Base-by-base conservation (phyloP, 2,888 invertebrate species). In the Lepidochitona cinerea region DNA sequence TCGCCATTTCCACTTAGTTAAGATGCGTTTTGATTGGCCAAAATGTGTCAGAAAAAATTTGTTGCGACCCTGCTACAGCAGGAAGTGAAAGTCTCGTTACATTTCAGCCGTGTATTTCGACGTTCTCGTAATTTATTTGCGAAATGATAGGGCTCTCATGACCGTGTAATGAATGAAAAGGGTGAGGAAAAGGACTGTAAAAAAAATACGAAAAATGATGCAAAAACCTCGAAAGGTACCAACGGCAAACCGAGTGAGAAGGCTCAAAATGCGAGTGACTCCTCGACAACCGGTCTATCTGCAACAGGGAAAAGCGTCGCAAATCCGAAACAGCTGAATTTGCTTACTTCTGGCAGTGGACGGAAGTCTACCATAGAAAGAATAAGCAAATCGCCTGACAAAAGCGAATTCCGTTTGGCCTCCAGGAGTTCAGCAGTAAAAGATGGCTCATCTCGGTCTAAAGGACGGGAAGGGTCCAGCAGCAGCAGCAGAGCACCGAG, bases 121-220 rank as follows among this genome's bases (percentile, higher is more conserved):
- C 32, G 59, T 29, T 59, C 59, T 59, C 59, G 32, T 29, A 59
- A 59, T 59, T 49, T 59, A 59, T 59, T 59, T 32, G 59, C 23
- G 59, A 59, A 7, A 59, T 59, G 59, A 59, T 14, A 59, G 59
- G 32, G 32, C 32, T 59, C 26, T 59, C 59, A 59, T 59, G 59
- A 59, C 59, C 59, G 59, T 59, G 59, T 23, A 29, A 59, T 59
- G 59, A 59, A 29, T 59, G 59, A 59, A 14, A 59, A 59, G 59
- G 59, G 12, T 14, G 59, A 59, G 59, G 59, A 59, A 29, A 59
- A 59, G 59, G 59, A 59, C 59, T 14, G 59, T 26, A 59, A 59
- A 59, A 59, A 59, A 29, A 29, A 14, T 23, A 32, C 9, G 32
- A 59, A 59, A 59, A 59, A 59, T 32, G 59, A 59, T 29, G 32